Evolutionary conservation across 2,888 invertebrate species (phyloP).

Genomic region (Auanema sp.): DNA sequence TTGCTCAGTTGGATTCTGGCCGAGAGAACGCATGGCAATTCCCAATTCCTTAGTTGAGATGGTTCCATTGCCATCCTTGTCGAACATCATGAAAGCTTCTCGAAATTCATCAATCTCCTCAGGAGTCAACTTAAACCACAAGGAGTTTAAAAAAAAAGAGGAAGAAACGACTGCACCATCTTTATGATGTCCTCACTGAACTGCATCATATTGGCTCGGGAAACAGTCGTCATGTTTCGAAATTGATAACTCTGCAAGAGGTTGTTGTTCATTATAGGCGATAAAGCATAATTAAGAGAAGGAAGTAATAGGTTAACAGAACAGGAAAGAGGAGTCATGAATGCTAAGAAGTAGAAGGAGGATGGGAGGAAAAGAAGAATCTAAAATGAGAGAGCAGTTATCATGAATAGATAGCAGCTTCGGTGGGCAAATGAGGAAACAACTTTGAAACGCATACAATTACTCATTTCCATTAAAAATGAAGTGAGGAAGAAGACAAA

Average conservation of each 20-base stretch:
- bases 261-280: neutral
- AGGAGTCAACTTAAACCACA: slow-evolving; percentile 53
- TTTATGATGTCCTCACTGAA: slow-evolving; percentile 24
- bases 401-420: too few species aligned
- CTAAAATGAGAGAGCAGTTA: neutral
- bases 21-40: slow-evolving; percentile 63
- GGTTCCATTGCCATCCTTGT: slow-evolving; percentile 64
- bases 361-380: neutral
- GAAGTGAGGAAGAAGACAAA: neutral
- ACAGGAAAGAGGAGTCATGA: neutral
- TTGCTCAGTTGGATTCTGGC: slow-evolving; percentile 64
- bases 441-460: too few species aligned
- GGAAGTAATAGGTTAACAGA: neutral
- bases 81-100: slow-evolving; percentile 64
- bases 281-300: neutral
- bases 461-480: neutral
- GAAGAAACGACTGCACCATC: neutral
- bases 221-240: slow-evolving; percentile 28
- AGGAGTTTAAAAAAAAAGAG: neutral
- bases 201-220: slow-evolving; percentile 53
- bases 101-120: slow-evolving; percentile 64
- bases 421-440: too few species aligned
- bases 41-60: slow-evolving; percentile 64
- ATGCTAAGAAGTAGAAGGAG: neutral
- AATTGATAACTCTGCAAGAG: slow-evolving; percentile 14